Evolutionary conservation across 2,113 vertebrate species (phyloP).

Genomic region (Lagopus leucura): DNA sequence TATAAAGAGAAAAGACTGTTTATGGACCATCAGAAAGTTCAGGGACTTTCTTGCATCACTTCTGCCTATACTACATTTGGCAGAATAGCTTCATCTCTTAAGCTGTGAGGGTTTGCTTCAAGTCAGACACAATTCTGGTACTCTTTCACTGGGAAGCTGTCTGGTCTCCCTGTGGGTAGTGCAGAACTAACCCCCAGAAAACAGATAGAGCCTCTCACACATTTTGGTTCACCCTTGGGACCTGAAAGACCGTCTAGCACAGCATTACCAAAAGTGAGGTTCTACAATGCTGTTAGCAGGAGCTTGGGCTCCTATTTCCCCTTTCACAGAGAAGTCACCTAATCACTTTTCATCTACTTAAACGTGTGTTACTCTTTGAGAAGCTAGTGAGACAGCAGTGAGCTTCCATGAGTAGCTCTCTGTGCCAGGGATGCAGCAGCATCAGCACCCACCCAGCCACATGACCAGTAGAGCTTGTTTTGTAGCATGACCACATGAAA

Average conservation of each 20-base stretch:
- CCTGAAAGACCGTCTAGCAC: constrained; percentile 4
- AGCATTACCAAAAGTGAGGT: neutral
- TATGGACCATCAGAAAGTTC: neutral
- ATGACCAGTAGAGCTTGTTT: neutral
- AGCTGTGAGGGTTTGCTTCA: neutral
- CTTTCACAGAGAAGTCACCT: neutral
- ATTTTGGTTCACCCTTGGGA: neutral
- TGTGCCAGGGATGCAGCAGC: neutral
- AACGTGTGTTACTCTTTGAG: neutral
- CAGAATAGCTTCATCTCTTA: neutral
- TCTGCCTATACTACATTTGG: neutral
- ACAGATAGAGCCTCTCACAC: neutral
- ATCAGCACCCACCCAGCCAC: accelerated
- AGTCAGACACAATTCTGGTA: neutral
- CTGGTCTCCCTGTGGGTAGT: neutral
- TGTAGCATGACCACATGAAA: neutral
- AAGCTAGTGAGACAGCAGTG: neutral
- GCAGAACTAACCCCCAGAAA: neutral
- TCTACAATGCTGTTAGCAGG: neutral
- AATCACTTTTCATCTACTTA: neutral
- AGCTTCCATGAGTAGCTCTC: neutral
- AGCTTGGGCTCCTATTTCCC: neutral
- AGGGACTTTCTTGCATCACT: neutral
- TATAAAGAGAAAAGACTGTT: neutral
- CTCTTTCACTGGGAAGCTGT: neutral